These are phyloP conservation scores for Metridium senile DNA, from an alignment of 92 coral and sea anemone genomes.

Conservation along the genomic window DNA sequence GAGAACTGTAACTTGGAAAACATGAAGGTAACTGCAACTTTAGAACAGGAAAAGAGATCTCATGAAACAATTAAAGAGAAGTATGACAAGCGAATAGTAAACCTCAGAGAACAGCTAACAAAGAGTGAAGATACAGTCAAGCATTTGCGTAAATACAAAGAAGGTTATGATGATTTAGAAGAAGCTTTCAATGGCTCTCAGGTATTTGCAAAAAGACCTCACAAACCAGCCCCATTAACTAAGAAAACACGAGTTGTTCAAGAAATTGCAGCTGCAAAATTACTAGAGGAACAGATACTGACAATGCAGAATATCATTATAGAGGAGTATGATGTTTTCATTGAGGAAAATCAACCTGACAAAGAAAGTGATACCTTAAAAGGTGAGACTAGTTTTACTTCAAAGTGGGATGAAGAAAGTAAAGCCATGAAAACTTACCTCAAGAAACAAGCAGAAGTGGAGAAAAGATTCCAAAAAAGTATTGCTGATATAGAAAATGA, in stretches of 20 bases:
- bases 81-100: constrained; percentile 61
- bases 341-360: constrained; percentile 66
- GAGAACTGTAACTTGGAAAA: constrained; percentile 66
- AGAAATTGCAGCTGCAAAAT: constrained; percentile 83
- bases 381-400: constrained; percentile 29
- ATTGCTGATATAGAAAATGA: constrained; percentile 88
- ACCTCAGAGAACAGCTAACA: constrained; percentile 74
- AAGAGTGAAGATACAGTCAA: constrained; percentile 61
- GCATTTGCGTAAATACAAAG: constrained; percentile 71
- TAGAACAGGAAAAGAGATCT: constrained; percentile 61
- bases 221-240: constrained; percentile 64
- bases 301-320: constrained; percentile 81
- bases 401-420: constrained; percentile 71
- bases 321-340: constrained; percentile 78
- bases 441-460: constrained; percentile 54
- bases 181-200: constrained; percentile 77
- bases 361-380: background rate
- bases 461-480: constrained; percentile 70
- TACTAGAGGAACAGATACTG: constrained; percentile 85
- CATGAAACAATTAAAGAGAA: constrained; percentile 64
- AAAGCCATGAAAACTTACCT: constrained; percentile 52
- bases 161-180: constrained; percentile 88
- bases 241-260: constrained; percentile 70
- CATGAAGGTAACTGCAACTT: constrained; percentile 53
- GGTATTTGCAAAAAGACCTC: constrained; percentile 64